These are phyloP conservation scores for Limosa lapponica DNA, from an alignment of 2,797 vertebrate genomes.

Conservation along the genomic window DNA sequence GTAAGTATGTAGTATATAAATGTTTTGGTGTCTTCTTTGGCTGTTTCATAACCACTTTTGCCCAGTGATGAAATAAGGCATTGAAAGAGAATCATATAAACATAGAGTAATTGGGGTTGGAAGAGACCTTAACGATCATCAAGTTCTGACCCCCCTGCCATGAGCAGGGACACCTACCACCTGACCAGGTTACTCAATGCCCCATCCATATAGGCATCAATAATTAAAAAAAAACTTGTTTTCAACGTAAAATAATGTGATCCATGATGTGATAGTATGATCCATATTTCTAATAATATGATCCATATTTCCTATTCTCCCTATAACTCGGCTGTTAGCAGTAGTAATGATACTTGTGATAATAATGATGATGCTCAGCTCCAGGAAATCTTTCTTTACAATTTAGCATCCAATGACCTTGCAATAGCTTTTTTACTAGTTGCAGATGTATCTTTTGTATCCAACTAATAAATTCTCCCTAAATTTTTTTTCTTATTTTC, in stretches of 20 bases:
- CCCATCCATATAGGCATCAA: background rate
- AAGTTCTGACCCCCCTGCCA: background rate
- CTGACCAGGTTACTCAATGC: background rate
- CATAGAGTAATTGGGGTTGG: background rate
- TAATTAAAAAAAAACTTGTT: background rate
- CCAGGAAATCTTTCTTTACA: background rate
- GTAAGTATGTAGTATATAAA: background rate
- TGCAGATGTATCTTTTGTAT: background rate
- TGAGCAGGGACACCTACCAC: background rate
- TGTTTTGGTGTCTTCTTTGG: background rate
- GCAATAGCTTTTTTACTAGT: background rate
- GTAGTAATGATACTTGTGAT: background rate
- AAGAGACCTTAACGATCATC: background rate
- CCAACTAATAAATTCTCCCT: background rate
- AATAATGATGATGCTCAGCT: background rate
- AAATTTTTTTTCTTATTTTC: background rate
- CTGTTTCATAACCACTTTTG: background rate
- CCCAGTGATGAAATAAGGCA: background rate
- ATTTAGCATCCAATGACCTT: background rate
- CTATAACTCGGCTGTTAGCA: background rate
- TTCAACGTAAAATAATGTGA: background rate
- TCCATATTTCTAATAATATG: background rate
- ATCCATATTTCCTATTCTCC: background rate
- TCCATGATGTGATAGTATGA: background rate
- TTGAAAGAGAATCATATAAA: background rate